Conservation (phyloP, 2,113 vertebrate species). For the Zapus hudsonius region DNA sequence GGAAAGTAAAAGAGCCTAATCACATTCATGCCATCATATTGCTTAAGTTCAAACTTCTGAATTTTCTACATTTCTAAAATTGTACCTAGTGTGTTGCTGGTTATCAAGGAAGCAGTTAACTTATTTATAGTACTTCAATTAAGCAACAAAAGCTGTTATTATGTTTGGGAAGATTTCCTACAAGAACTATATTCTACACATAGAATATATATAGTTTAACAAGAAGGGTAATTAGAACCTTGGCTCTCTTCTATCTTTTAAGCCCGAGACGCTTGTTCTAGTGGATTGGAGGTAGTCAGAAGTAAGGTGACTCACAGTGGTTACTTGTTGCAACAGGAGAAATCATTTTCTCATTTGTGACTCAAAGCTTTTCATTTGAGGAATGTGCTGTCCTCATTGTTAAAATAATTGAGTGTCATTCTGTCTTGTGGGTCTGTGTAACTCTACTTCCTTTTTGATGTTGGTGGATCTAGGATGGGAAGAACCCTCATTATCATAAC, state of each 20-base stretch:
- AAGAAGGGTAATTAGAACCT: not conserved
- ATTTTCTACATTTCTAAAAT: not conserved
- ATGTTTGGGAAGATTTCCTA: not conserved
- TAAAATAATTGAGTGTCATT: constrained; percentile 32
- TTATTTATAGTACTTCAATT: not conserved
- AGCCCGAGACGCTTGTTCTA: not conserved
- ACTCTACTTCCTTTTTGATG: not conserved
- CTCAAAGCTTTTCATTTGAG: not conserved
- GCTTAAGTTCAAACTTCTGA: not conserved
- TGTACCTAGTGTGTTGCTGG: not conserved
- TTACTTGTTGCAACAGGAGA: not conserved
- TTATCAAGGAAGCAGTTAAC: not conserved
- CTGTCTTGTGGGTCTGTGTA: not conserved
- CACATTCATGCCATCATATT: not conserved
- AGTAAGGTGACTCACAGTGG: not conserved
- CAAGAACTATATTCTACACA: not conserved
- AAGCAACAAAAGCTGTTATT: not conserved
- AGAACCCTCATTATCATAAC: not conserved
- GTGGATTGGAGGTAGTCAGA: not conserved
- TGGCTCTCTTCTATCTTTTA: not conserved
- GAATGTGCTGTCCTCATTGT: not conserved
- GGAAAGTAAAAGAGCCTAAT: not conserved
- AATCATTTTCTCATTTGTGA: constrained; percentile 39
- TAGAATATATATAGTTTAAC: too few relatives aligned
- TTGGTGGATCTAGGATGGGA: not conserved